Base-by-base conservation (phyloP, 1,140 invertebrate genomes). In the Calosoma granatense region DNA sequence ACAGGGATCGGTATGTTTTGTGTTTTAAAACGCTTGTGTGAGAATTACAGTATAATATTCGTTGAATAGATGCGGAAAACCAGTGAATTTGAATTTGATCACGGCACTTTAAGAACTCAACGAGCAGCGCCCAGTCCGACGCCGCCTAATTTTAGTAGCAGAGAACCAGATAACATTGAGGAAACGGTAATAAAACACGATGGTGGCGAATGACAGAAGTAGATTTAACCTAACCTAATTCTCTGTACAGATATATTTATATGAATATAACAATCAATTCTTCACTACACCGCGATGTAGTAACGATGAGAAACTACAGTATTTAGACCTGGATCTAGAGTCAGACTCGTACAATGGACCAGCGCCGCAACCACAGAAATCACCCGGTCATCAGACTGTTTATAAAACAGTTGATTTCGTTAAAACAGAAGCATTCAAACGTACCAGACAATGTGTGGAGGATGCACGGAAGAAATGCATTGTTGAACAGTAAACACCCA, bases 381-480 rank as follows among this genome's bases (percentile, higher is more conserved):
- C 75, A 14, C 73, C 76, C 41, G 76, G 76, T 59, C 71, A 57
- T 51, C 73, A 74, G 17, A 88, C 86, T 1, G 86, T 90, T 3
- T 94, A 94, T 68, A 92, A 92, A 73, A 88, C 84, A 0, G 89
- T 94, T 0, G 92, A 94, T 72, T 94, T 94, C 76, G 73, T 91
- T 14, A 93, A 93, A 78, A 94, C 92, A 0, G 83, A 92, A 67
- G 91, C 90, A 3, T 92, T 94, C 64, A 92, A 92, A 72, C 79
- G 86, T 58, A 92, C 89, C n/a, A 78, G 87, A 47, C 84, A 90
- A 67, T 83, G 86, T 64, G 82, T 89, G 1, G 88, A 92, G 69
- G 69, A 67, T 22, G 66, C 71, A 47, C 61, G 68, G 43, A 63
- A 68, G 22, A 64, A 70, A 54, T 26, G 15, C 22, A 21, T 9